These are phyloP conservation scores for Choloepus didactylus DNA, from an alignment of 2,797 vertebrate species.

Conservation along the genomic window DNA sequence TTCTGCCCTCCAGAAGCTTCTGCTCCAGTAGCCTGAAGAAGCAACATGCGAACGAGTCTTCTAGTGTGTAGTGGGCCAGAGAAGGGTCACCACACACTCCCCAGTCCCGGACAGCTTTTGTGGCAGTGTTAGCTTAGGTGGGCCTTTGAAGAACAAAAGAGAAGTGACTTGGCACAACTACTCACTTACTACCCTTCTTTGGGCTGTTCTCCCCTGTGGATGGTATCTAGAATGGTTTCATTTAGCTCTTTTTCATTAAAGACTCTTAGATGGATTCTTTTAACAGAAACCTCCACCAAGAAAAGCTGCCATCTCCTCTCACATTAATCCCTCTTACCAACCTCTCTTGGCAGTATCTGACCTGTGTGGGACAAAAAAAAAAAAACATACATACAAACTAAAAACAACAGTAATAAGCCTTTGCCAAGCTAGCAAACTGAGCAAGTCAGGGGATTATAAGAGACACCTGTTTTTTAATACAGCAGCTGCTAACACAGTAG, in stretches of 20 bases:
- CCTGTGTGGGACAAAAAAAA: conserved; percentile 4
- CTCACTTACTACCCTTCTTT: conserved; percentile 11
- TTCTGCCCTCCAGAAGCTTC: background rate
- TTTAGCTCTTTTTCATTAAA: conserved; percentile 45
- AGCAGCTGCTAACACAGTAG: conserved; percentile 49
- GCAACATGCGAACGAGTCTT: background rate
- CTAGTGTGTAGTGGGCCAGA: background rate
- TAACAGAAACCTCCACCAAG: conserved; percentile 68
- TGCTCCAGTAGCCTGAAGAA: background rate
- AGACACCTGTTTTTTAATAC: conserved; percentile 68
- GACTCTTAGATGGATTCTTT: conserved; percentile 5
- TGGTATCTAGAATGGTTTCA: background rate
- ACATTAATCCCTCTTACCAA: background rate
- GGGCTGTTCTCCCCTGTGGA: conserved; percentile 21
- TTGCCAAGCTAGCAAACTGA: conserved; percentile 58
- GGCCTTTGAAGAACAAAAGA: conserved; percentile 62
- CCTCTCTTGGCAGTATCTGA: conserved; percentile 57
- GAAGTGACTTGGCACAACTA: conserved; percentile 50
- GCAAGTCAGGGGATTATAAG: conserved; percentile 57
- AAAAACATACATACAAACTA: conserved; percentile 40
- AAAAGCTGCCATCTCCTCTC: conserved; percentile 48
- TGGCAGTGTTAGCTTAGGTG: background rate
- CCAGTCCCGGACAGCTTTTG: background rate
- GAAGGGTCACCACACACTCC: background rate
- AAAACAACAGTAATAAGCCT: conserved; percentile 53